Conservation (phyloP, 2,888 invertebrate genomes). For the Eucera pruinosa region DNA sequence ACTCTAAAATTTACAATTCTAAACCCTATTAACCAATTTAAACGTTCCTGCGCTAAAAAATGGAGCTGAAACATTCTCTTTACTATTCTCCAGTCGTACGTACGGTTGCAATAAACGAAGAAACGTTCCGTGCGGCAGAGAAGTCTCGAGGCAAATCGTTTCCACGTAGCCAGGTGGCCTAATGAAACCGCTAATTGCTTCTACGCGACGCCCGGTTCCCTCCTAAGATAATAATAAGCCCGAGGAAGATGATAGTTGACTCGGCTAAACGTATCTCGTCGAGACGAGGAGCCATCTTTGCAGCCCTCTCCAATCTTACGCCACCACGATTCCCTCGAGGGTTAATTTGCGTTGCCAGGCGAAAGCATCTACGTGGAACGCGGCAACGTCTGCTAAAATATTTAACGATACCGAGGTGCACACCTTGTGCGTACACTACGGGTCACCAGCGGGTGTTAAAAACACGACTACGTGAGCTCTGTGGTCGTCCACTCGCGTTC, state of each 20-base stretch:
- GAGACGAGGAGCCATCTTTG: conserved; percentile 68
- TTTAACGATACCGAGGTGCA: conserved; percentile 46
- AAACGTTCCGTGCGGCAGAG: neutral
- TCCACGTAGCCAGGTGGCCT: conserved; percentile 2
- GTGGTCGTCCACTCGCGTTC: neutral
- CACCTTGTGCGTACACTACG: conserved; percentile 11
- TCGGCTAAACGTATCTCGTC: conserved; percentile 58
- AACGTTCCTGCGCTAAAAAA: no score
- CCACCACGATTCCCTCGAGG: conserved; percentile 68
- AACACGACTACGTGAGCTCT: conserved; percentile 8
- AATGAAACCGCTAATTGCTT: conserved; percentile 59
- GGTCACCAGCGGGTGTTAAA: neutral
- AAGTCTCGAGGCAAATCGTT: conserved; percentile 32
- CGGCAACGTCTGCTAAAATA: conserved; percentile 56
- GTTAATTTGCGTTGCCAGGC: conserved; percentile 72
- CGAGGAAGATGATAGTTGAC: conserved; percentile 55
- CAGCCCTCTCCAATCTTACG: conserved; percentile 72
- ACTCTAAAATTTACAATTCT: no score
- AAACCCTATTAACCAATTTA: no score
- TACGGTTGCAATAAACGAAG: no score
- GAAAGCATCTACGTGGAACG: conserved; percentile 43
- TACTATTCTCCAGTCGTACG: no score
- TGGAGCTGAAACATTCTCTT: no score
- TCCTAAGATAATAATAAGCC: conserved; percentile 61
- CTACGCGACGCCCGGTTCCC: conserved; percentile 38